phyloP scores from a whole-genome alignment of 2,797 vertebrate species.

The Heliangelus exortis region DNA sequence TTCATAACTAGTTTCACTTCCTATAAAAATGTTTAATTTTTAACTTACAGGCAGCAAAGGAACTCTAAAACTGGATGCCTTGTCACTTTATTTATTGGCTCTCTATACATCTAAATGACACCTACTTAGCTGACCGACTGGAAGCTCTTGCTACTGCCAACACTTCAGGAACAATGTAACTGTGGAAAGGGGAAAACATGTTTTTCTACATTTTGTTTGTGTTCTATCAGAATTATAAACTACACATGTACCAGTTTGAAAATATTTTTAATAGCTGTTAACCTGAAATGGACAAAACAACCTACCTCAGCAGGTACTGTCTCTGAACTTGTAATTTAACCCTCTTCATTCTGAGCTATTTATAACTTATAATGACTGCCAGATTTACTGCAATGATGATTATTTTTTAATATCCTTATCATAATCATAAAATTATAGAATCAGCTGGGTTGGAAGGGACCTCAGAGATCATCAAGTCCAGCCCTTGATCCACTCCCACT shows the following conservation, averaged over 20 bases:
- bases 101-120: background rate
- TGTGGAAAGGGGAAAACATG: constrained; percentile 61
- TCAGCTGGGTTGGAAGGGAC: too few species aligned
- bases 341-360: background rate
- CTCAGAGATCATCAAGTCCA: too few species aligned
- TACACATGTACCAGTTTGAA: constrained; percentile 16
- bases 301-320: constrained; percentile 15
- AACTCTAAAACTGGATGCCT: background rate
- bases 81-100: background rate
- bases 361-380: background rate
- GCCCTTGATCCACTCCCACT: too few species aligned
- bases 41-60: background rate
- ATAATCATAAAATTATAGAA: too few species aligned
- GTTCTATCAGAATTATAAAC: constrained; percentile 40
- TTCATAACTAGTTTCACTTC: background rate
- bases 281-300: constrained; percentile 46
- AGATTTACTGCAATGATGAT: background rate
- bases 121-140: constrained; percentile 45
- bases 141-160: constrained; percentile 50
- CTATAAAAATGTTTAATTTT: constrained; percentile 29
- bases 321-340: background rate
- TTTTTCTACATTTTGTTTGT: constrained; percentile 63
- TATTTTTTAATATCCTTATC: background rate
- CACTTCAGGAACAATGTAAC: constrained; percentile 57
- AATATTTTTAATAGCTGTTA: constrained; percentile 50